These are phyloP conservation scores for Deilephila elpenor DNA, from an alignment of 2,888 invertebrate genomes.

Conservation along the genomic window DNA sequence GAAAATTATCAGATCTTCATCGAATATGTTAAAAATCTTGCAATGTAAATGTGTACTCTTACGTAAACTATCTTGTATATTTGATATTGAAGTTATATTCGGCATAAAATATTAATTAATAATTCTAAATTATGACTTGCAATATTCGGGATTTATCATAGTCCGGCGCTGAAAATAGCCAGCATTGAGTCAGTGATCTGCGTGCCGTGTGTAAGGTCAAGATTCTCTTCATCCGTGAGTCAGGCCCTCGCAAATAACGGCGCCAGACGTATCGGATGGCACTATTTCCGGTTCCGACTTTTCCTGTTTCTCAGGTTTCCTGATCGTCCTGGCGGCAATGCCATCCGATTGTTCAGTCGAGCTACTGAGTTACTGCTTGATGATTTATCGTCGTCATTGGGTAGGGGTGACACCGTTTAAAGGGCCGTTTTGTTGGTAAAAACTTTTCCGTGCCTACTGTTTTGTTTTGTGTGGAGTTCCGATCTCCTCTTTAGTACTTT, in stretches of 20 bases:
- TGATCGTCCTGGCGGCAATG: constrained; percentile 7
- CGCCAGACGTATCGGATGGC: neutral
- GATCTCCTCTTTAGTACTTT: too few relatives aligned
- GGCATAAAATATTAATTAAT: neutral
- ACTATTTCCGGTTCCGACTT: constrained; percentile 15
- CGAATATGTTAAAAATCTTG: too few relatives aligned
- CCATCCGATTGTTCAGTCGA: neutral
- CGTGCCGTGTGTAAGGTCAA: constrained; percentile 20
- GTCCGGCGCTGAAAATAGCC: neutral
- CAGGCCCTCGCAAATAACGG: constrained; percentile 11
- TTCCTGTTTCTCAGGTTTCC: constrained; percentile 21
- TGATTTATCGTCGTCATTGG: neutral
- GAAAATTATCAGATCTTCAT: too few relatives aligned
- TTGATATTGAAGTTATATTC: too few relatives aligned
- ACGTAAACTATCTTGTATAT: too few relatives aligned
- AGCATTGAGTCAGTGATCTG: neutral
- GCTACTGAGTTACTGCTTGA: neutral
- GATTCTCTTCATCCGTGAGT: constrained; percentile 6
- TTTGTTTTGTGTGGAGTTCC: too few relatives aligned
- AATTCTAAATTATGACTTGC: neutral
- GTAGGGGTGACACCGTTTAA: neutral
- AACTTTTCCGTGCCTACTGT: too few relatives aligned
- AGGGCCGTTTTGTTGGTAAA: too few relatives aligned
- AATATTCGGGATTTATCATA: neutral
- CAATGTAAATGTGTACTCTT: too few relatives aligned